Base-by-base conservation (phyloP, 2,113 vertebrate genomes). In the Leptodactylus fuscus region DNA sequence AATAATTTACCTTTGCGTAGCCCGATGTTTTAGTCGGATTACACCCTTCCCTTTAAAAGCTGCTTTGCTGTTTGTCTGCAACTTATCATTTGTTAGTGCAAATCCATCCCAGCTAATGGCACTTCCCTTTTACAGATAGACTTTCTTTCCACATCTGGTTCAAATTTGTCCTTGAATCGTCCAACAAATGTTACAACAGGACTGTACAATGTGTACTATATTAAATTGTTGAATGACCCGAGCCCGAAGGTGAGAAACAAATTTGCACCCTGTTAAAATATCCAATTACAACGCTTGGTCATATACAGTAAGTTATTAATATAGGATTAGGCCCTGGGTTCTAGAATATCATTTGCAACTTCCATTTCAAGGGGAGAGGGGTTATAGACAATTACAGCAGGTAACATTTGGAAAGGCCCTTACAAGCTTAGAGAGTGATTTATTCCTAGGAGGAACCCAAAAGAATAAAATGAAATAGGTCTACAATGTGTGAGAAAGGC, bases 131-230 rank as follows among this genome's bases (percentile, higher is more conserved):
- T 89, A 89, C 88, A 90, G 90, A 91, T 92, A 88, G 88, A 86
- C 91, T 91, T 84, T 67, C 53, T 51, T 89, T 15, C 82, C 91
- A 93, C 94, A 95, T 95, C 94, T 94, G 94, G 91, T 94, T 93
- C 89, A 88, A 88, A 94, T 15, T 78, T 88, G 87, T 82, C 88
- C 88, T 88, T 92, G 94, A 94, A 94, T 83, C 73, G 90, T 94
- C 91, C 88, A 94, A 91, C 92, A 93, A 94, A 95, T 93, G 92
- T 94, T 93, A 88, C 91, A 62, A 92, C 82, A 78, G 65, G 16
- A 89, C 89, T 91, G 89, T 88, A 91, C 92, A 94, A 90, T 89
- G 90, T 92, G 90, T 69, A 70, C 88, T 88, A 88, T 82, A 15
- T 89, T 88, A 83, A 92, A 92, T 91, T 92, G 92, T 91, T 51